Conservation (phyloP, 2,113 vertebrate genomes). For the Callionymus lyra region DNA sequence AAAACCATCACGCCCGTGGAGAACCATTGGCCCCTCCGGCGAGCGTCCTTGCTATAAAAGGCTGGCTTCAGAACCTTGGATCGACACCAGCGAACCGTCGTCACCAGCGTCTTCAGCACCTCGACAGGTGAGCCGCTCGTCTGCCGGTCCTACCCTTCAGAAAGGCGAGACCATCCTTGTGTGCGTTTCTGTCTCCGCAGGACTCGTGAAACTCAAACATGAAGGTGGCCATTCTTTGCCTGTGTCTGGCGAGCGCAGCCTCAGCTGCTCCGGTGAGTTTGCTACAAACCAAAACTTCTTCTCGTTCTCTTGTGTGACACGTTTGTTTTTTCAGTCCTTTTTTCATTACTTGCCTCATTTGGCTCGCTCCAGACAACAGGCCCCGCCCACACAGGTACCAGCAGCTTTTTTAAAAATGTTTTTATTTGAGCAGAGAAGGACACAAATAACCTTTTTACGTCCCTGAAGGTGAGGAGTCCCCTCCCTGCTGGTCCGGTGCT, state of each 20-base stretch:
- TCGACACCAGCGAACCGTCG: slow-evolving; percentile 1
- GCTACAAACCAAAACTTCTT: not conserved
- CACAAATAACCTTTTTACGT: not conserved
- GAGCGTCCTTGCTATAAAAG: slow-evolving; percentile 43
- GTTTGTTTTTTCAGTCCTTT: slow-evolving; percentile 33
- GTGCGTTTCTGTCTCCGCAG: slow-evolving; percentile 7
- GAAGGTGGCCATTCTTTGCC: slow-evolving; percentile 49
- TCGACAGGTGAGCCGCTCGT: slow-evolving; percentile 29
- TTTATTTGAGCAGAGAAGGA: not conserved
- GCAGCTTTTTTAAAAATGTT: not conserved
- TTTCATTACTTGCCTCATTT: slow-evolving; percentile 59
- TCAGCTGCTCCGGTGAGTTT: slow-evolving; percentile 60
- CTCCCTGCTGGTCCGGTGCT: slow-evolving; percentile 23
- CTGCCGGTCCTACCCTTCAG: no score
- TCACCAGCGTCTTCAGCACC: slow-evolving; percentile 15
- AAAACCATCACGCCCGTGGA: slow-evolving; percentile 17
- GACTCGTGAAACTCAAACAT: slow-evolving; percentile 25
- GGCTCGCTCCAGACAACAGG: slow-evolving; percentile 35
- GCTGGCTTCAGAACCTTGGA: not conserved
- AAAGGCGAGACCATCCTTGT: not conserved
- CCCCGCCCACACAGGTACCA: slow-evolving; percentile 41
- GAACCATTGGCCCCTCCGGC: slow-evolving; percentile 27
- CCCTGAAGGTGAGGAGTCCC: slow-evolving; percentile 32
- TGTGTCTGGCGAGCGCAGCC: slow-evolving; percentile 50
- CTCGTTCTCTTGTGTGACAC: not conserved